Evolutionary conservation across 1,140 invertebrate species (phyloP), one percentile per base, ranked within the genome.

Genomic region (Agrilus planipennis): DNA sequence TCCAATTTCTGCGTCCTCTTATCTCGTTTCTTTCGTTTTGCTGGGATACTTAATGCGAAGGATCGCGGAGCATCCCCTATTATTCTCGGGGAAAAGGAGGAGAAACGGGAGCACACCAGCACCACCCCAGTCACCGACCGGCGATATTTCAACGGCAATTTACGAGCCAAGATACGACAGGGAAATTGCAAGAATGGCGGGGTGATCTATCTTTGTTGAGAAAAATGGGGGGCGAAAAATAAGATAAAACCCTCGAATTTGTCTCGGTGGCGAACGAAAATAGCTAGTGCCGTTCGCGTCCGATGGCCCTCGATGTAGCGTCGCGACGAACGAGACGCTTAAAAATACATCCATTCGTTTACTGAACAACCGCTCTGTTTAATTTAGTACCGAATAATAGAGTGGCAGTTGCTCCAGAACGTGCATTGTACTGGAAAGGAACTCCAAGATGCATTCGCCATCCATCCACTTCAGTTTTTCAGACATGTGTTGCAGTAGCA

Each of bases 121-220:
- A n/a, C 46, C 40, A 45, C 45, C 54, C 52, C 42, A 51, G 52
- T 53, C 53, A 52, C 53, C 55, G 52, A 58, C 52, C 54, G 54
- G 55, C 54, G 54, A 63, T 64, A 63, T 58, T 55, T 66, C 62
- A 64, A 62, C 52, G 34, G 45, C 45, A 58, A 66, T 66, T 66
- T 66, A 66, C 59, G 61, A 57, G 53, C 61, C 55, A 51, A 63
- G 61, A 64, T 64, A 64, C 63, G 63, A 65, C 63, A 65, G 63
- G 59, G 61, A 65, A 64, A 65, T 64, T 65, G 63, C 63, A 65
- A 65, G 63, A 65, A 65, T 65, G 63, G 63, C 55, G 61, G 55
- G 47, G 59, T 59, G 56, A 62, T 62, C 60, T 61, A 62, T 62
- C 60, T 62, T 61, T 60, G 60, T 62, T 62, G 57, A 55, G 51